These are phyloP conservation scores for Nycticorax nycticorax DNA, from an alignment of 2,113 vertebrate species.

Conservation along the genomic window DNA sequence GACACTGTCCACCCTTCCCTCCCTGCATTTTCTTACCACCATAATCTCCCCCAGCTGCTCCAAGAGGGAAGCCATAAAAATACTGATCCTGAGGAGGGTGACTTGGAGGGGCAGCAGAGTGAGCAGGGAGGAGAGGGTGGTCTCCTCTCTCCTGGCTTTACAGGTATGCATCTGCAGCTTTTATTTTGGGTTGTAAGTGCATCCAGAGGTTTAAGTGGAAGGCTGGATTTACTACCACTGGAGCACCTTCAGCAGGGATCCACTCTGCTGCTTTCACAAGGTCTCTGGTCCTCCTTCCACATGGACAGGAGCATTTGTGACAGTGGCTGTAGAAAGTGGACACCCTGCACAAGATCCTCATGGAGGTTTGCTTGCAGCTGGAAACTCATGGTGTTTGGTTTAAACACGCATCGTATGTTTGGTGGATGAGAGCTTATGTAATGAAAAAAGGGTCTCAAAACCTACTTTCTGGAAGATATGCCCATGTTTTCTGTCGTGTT, in stretches of 20 bases:
- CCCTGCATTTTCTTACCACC: neutral
- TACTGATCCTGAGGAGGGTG: neutral
- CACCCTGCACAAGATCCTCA: neutral
- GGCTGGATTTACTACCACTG: neutral
- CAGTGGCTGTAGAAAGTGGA: neutral
- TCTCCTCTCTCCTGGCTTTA: neutral
- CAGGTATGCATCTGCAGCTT: neutral
- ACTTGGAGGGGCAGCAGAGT: neutral
- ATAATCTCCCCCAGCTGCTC: neutral
- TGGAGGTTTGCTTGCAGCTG: neutral
- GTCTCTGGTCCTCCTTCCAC: neutral
- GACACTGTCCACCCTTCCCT: neutral
- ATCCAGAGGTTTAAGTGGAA: neutral
- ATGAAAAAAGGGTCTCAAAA: conserved; percentile 22
- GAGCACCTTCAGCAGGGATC: neutral
- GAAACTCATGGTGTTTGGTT: neutral
- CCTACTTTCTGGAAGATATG: neutral
- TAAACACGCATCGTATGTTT: neutral
- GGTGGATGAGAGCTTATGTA: neutral
- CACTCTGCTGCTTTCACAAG: neutral
- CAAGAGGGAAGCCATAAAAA: neutral
- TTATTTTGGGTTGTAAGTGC: neutral
- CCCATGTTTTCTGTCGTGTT: neutral
- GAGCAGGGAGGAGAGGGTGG: neutral
- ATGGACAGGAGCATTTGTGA: neutral